These are phyloP conservation scores for Semnornis frantzii DNA, from an alignment of 2,113 vertebrate species.

Conservation along the genomic window DNA sequence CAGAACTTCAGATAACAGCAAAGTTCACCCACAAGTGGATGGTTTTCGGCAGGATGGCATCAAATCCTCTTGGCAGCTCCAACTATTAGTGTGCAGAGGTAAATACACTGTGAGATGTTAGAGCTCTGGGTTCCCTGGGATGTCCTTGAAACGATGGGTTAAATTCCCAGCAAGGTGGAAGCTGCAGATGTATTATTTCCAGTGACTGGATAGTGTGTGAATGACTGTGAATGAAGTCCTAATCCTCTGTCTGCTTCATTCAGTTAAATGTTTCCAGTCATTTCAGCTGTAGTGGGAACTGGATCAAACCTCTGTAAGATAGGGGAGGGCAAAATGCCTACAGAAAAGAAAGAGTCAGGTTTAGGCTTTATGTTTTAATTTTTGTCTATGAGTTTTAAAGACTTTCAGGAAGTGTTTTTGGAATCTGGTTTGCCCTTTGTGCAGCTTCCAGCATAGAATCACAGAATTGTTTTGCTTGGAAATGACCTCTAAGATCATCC, in stretches of 20 bases:
- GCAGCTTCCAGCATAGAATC: not conserved
- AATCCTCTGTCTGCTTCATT: not conserved
- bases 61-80: not conserved
- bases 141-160: not conserved
- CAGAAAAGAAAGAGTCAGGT: not conserved
- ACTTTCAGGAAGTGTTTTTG: not conserved
- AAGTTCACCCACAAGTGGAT: fast-evolving
- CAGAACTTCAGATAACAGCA: not conserved
- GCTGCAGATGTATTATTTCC: not conserved
- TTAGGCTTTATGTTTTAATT: not conserved
- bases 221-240: not conserved
- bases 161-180: not conserved
- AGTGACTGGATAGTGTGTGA: not conserved
- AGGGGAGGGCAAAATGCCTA: not conserved
- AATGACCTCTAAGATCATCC: too few species aligned
- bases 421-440: not conserved
- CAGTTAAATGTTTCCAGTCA: not conserved
- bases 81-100: not conserved
- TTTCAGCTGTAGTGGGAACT: not conserved
- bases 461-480: too few species aligned
- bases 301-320: not conserved
- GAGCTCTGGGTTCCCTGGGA: not conserved
- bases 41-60: not conserved
- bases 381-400: not conserved
- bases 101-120: not conserved